Evolutionary conservation across 2,797 vertebrate species (phyloP), one percentile per base, ranked within the genome.

Genomic region (Epinephelus awoara): DNA sequence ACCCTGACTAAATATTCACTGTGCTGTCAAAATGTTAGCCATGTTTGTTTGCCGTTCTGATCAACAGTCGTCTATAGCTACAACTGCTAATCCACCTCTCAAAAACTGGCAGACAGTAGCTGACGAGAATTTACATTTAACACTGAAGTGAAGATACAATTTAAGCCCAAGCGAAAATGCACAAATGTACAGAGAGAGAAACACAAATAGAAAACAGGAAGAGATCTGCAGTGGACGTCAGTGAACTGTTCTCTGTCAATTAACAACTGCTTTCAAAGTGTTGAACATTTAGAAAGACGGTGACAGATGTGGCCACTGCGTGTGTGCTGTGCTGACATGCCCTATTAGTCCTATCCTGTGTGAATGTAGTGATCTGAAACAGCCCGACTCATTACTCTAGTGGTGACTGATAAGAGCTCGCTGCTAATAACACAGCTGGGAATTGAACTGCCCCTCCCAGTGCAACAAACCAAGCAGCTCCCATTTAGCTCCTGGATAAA

Each of bases 331-430:
- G 93, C 85, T 93, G 93, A 94, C 89, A 71, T 83, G 90, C 79
- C 89, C 90, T 89, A 93, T 94, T 94, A 94, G 91, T 92, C 86
- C 86, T 88, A 87, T 91, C 93, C 93, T 82, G 87, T 90, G 89
- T 85, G 87, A 86, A 85, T 38, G 82, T 77, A 75, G 90, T 89
- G 92, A 93, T 94, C 91, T 92, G 88, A 90, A 92, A 81, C 92
- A 91, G 92, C 79, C 90, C 56, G 59, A 87, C 92, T 94, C 92
- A 94, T 94, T 94, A 94, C 90, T 90, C 87, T 75, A 77, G 82
- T 90, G 93, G 68, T 92, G 93, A 94, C 88, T 90, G 93, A 94
- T 90, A 93, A 91, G 86, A 91, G 88, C 72, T 85, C 65, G 89
- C 93, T 94, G 93, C 89, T 92, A 91, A 92, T 89, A 91, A 90